Evolutionary conservation across 1,140 invertebrate species (phyloP).

Genomic region (Rhynchophorus ferrugineus): DNA sequence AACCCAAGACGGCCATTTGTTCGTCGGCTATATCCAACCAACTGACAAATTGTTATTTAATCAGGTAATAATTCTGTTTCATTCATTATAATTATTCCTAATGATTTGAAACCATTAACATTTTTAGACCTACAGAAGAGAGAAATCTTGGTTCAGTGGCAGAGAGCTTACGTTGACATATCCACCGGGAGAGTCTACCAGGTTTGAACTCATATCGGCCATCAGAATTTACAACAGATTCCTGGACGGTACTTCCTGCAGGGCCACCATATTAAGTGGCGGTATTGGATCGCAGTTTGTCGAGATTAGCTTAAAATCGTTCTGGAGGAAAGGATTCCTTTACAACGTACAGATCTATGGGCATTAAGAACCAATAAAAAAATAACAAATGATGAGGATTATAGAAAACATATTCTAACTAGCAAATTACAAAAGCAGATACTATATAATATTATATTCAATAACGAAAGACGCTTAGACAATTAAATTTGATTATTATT

Average conservation of each 20-base stretch:
- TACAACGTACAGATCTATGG: conserved; percentile 30
- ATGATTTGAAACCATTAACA: too few relatives aligned
- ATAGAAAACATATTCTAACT: too few relatives aligned
- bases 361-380: conserved; percentile 17
- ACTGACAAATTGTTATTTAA: background rate
- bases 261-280: conserved; percentile 23
- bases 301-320: conserved; percentile 26
- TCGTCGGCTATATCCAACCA: background rate
- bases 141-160: conserved; percentile 23
- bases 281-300: conserved; percentile 28
- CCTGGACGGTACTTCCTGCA: conserved; percentile 26
- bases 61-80: conserved; percentile 1
- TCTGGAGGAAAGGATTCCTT: conserved; percentile 26
- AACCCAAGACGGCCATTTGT: background rate
- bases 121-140: conserved; percentile 25
- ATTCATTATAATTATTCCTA: background rate
- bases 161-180: conserved; percentile 27
- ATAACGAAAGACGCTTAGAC: too few relatives aligned
- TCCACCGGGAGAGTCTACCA: conserved; percentile 24
- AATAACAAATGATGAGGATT: too few relatives aligned
- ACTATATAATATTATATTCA: too few relatives aligned
- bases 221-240: conserved; percentile 29
- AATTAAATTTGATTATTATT: too few relatives aligned
- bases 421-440: too few relatives aligned
- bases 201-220: conserved; percentile 27